Evolutionary conservation across 2,797 vertebrate species (phyloP).

Genomic region (Emydoidea blandingii): DNA sequence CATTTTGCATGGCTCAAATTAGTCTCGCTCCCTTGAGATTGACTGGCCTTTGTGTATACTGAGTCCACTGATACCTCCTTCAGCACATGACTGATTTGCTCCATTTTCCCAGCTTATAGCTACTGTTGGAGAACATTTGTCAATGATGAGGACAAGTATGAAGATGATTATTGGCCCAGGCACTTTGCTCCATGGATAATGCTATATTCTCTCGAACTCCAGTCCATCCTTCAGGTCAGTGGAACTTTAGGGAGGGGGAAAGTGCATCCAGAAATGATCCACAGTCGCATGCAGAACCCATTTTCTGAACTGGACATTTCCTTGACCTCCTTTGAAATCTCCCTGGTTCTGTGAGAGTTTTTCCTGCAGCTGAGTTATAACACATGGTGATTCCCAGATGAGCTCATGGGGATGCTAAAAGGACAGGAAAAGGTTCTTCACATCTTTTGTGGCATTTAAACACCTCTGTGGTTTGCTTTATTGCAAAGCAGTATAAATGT

Average conservation of each 20-base stretch:
- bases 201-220: not conserved
- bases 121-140: slow-evolving; percentile 52
- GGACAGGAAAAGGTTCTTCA: not conserved
- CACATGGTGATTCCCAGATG: not conserved
- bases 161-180: accelerated
- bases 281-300: not conserved
- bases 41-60: not conserved
- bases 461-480: not conserved
- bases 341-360: not conserved
- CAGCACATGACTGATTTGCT: not conserved
- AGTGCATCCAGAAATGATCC: not conserved
- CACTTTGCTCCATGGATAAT: accelerated
- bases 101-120: slow-evolving; percentile 22
- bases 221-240: slow-evolving; percentile 41
- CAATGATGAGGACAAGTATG: not conserved
- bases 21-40: not conserved
- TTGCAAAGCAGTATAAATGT: not conserved
- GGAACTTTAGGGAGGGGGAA: not conserved
- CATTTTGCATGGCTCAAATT: not conserved
- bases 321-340: not conserved
- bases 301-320: not conserved
- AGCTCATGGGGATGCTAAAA: not conserved
- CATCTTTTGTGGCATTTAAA: not conserved
- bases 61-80: not conserved
- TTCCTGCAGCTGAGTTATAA: not conserved